Conservation (phyloP, 2,113 vertebrate species). For the Ptychochromis oligacanthus region DNA sequence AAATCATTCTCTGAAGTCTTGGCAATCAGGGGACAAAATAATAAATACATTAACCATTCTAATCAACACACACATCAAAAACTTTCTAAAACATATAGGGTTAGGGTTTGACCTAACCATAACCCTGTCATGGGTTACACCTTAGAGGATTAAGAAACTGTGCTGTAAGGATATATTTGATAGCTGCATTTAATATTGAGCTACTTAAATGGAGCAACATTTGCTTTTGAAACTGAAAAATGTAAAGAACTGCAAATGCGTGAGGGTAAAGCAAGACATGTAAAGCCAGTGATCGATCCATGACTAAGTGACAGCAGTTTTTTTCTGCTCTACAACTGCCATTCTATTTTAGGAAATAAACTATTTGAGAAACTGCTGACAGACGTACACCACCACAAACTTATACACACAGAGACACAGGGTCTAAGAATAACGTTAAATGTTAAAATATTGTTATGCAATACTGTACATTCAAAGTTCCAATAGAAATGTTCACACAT, state of each 20-base stretch:
- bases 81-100: no score
- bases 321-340: constrained; percentile 9
- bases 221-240: not conserved
- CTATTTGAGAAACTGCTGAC: constrained; percentile 6
- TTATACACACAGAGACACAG: not conserved
- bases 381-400: not conserved
- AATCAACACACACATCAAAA: not conserved
- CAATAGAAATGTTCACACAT: not conserved
- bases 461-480: not conserved
- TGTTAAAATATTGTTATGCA: not conserved
- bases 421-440: no score
- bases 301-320: not conserved
- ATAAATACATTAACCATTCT: no score
- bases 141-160: not conserved
- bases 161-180: not conserved
- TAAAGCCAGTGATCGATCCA: not conserved
- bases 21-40: no score
- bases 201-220: not conserved
- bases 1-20: no score
- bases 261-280: not conserved
- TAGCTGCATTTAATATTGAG: not conserved
- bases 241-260: not conserved
- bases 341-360: constrained; percentile 34
- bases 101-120: no score
- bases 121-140: no score